Conservation (phyloP, 2,888 invertebrate species). For the Pristionchus mayeri region DNA sequence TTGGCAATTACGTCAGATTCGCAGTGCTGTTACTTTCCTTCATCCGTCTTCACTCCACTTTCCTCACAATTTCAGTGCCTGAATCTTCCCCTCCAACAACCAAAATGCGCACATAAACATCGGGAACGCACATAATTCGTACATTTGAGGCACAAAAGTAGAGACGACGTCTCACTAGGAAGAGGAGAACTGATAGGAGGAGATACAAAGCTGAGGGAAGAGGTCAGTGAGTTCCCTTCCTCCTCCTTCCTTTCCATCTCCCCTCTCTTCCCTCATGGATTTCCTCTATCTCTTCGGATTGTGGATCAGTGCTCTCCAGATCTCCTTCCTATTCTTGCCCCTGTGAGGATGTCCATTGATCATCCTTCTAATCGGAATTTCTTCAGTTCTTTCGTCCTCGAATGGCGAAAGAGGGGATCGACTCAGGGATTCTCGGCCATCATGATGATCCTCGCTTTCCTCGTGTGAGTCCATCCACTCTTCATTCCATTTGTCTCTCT, state of each 20-base stretch:
- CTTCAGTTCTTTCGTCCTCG: constrained; percentile 56
- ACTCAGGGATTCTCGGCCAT: constrained; percentile 75
- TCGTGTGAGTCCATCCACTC: constrained; percentile 67
- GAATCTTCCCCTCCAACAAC: background rate
- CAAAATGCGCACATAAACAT: background rate
- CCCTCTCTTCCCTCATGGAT: constrained; percentile 2
- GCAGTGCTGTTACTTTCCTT: background rate
- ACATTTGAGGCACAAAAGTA: constrained; percentile 6
- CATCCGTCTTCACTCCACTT: background rate
- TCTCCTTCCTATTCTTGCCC: background rate
- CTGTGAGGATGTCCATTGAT: background rate
- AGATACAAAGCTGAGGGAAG: background rate
- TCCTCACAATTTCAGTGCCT: background rate
- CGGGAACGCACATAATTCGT: background rate
- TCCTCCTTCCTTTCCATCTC: background rate
- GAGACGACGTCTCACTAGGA: background rate
- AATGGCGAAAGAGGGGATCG: constrained; percentile 71
- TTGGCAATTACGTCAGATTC: too few species aligned
- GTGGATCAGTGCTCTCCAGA: background rate
- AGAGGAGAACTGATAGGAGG: constrained; percentile 1
- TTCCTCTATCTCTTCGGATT: constrained; percentile 26
- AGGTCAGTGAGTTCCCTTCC: background rate
- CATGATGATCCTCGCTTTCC: constrained; percentile 68
- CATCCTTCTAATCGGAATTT: background rate
- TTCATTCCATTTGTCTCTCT: too few species aligned